These are phyloP conservation scores for Remorina albescens DNA, from an alignment of 2,797 vertebrate genomes.

Conservation along the genomic window DNA sequence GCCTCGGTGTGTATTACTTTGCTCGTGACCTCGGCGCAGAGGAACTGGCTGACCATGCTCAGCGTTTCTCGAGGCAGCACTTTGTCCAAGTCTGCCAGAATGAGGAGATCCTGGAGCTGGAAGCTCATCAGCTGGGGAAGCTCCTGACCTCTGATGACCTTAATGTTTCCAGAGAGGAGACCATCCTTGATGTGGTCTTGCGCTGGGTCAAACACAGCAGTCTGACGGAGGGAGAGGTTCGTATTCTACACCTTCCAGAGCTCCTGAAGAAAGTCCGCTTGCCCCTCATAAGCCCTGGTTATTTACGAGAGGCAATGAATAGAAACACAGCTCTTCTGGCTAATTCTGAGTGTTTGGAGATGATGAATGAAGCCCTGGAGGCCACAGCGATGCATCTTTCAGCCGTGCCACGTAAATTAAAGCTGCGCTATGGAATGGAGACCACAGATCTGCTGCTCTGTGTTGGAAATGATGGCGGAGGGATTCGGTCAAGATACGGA, in stretches of 20 bases:
- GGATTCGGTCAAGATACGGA: slow-evolving; percentile 91
- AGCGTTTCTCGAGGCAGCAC: slow-evolving; percentile 89
- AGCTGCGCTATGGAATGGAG: slow-evolving; percentile 97
- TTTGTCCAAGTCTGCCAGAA: slow-evolving; percentile 95
- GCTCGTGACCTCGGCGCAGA: slow-evolving; percentile 95
- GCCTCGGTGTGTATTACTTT: slow-evolving; percentile 94
- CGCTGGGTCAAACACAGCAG: slow-evolving; percentile 89
- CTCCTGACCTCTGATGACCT: slow-evolving; percentile 94
- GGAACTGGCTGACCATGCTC: slow-evolving; percentile 90
- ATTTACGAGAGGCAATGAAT: slow-evolving; percentile 88
- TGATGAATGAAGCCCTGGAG: slow-evolving; percentile 90
- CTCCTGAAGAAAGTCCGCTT: slow-evolving; percentile 94
- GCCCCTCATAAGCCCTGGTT: slow-evolving; percentile 88
- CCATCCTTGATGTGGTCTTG: slow-evolving; percentile 94
- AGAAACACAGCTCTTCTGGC: slow-evolving; percentile 91
- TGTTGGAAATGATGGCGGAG: slow-evolving; percentile 91
- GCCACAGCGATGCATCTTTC: slow-evolving; percentile 83
- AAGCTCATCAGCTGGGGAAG: slow-evolving; percentile 89
- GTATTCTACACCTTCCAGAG: slow-evolving; percentile 87
- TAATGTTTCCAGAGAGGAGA: slow-evolving; percentile 94
- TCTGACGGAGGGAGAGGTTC: slow-evolving; percentile 74
- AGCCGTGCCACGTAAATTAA: slow-evolving; percentile 83
- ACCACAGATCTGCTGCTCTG: slow-evolving; percentile 95
- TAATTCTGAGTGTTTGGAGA: slow-evolving; percentile 89
- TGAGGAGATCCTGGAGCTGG: slow-evolving; percentile 94